These are phyloP conservation scores for Excalfactoria chinensis DNA, from an alignment of 2,113 vertebrate genomes.

Conservation along the genomic window DNA sequence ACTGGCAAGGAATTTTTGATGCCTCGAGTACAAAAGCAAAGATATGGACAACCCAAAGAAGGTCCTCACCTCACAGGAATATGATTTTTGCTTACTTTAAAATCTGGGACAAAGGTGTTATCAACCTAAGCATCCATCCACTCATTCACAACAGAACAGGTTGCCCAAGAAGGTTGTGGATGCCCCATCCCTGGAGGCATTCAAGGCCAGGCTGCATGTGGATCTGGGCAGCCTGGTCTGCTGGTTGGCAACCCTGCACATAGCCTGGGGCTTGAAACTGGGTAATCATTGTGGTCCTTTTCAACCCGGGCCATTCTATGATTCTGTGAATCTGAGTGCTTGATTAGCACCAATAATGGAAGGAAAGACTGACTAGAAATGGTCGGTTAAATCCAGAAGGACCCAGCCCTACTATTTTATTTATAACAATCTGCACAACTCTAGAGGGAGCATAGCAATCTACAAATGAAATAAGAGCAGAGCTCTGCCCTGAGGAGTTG, in stretches of 20 bases:
- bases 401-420: background rate
- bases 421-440: background rate
- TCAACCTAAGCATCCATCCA: background rate
- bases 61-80: background rate
- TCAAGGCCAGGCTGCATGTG: no score
- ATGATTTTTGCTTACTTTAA: background rate
- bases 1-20: background rate
- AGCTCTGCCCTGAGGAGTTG: slow-evolving; percentile 41
- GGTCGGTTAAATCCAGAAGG: background rate
- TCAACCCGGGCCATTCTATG: no score
- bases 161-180: no score
- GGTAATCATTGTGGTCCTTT: no score
- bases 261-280: no score
- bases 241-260: no score
- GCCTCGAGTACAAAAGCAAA: background rate
- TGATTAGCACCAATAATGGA: background rate
- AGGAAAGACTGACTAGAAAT: background rate
- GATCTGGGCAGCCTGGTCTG: no score
- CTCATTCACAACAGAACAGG: no score
- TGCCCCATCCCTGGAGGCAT: no score
- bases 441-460: background rate
- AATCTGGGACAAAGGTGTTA: background rate
- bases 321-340: no score
- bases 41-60: background rate
- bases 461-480: slow-evolving; percentile 19